Conservation (phyloP, 1,140 invertebrate genomes). For the Penaeus chinensis region DNA sequence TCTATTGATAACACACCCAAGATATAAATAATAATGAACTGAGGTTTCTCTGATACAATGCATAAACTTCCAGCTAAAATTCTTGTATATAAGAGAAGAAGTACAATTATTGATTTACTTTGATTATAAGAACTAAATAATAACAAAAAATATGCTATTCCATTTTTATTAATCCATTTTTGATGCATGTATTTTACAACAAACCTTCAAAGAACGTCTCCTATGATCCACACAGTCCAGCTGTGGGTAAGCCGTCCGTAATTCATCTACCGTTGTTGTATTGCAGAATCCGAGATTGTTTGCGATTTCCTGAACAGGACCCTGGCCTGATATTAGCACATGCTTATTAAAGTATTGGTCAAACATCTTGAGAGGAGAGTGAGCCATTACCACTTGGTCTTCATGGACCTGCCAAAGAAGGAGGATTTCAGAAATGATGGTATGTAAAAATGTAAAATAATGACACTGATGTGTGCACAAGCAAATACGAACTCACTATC, state of each 20-base stretch:
- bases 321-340: conserved; percentile 79
- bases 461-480: too few species aligned
- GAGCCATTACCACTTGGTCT: conserved; percentile 78
- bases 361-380: conserved; percentile 78
- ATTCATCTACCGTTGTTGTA: conserved; percentile 75
- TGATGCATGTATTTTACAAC: conserved; percentile 1
- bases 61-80: too few species aligned
- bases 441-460: too few species aligned
- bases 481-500: too few species aligned
- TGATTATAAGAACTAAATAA: too few species aligned
- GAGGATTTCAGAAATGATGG: too few species aligned
- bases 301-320: conserved; percentile 76
- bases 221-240: conserved; percentile 79
- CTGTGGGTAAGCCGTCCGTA: conserved; percentile 75
- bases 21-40: too few species aligned
- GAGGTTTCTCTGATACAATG: too few species aligned
- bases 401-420: conserved; percentile 42
- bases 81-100: too few species aligned
- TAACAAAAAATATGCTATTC: background rate
- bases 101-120: too few species aligned
- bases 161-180: background rate
- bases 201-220: conserved; percentile 71
- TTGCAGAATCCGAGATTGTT: conserved; percentile 77
- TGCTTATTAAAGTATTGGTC: conserved; percentile 75
- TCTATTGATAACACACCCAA: too few species aligned